Base-by-base conservation (phyloP, 2,113 vertebrate genomes). In the Cacatua alba region DNA sequence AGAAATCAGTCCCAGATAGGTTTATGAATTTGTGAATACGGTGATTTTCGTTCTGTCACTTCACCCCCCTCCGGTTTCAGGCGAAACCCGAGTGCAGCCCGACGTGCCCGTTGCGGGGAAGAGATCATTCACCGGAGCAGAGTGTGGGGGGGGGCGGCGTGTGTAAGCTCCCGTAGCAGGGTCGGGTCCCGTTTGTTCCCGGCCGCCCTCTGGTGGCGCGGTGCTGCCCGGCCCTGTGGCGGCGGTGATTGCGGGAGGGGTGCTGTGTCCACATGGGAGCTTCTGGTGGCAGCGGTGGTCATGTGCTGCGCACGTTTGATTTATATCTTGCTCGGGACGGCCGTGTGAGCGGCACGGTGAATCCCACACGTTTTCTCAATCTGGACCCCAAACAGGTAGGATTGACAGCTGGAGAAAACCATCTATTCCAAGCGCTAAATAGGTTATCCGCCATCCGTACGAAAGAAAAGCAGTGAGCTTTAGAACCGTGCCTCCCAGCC, bases 341-440 rank as follows among this genome's bases (percentile, higher is more conserved):
- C 67, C 4, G 3, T 20, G 85, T 18, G 46, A 87, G 85, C 7
- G 41, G 64, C 4, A 0, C 0, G 3, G 39, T 82, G 79, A 84
- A 88, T 83, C 95, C 89, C 70, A 74, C 92, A 96, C 10, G 0
- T 94, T 96, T 97, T 92, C 88, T 91, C 62, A 94, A 70, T 95
- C 91, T 94, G 44, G 62, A 26, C 48, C 43, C 83, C 37, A 39
- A n/a, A 12, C 78, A 95, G 88, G 86, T 92, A 96, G 92, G 94
- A 97, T 95, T 96, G 97, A 96, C 97, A 96, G 94, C 88, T 96
- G 90, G 90, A 82, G 92, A 96, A 94, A 96, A 81, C 59, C 57
- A 31, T 93, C 37, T 88, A 91, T 95, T 83, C 76, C n/a, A 74
- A 37, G 86, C 24, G 48, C 86, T 97, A 97, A 97, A 94, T 93